Conservation (phyloP, 2,797 vertebrate genomes). For the Salmo trutta region DNA sequence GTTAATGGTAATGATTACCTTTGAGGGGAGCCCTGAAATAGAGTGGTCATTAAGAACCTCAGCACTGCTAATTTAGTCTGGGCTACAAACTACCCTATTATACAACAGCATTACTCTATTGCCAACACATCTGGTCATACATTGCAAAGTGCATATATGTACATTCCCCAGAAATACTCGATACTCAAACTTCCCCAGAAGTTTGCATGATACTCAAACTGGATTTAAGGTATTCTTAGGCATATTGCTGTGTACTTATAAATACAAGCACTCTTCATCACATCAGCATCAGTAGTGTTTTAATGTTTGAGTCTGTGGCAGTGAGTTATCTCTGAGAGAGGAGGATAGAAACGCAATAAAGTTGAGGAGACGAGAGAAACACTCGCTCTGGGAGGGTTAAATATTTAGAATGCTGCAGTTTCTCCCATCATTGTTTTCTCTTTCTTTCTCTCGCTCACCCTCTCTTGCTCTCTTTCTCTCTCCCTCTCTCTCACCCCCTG, state of each 20-base stretch:
- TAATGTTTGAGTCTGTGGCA: neutral
- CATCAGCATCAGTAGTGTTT: neutral
- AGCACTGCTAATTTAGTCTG: neutral
- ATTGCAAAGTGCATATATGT: too few species aligned
- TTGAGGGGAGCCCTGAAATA: neutral
- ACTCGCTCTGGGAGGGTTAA: constrained; percentile 40
- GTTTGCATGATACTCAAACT: too few species aligned
- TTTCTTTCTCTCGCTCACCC: neutral
- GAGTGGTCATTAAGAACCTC: neutral
- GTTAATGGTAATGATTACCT: neutral
- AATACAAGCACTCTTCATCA: neutral
- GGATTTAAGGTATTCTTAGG: too few species aligned
- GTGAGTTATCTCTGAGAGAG: neutral
- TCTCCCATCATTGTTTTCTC: constrained; percentile 18
- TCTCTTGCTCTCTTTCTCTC: neutral
- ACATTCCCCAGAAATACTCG: too few species aligned
- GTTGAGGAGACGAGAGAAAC: constrained; percentile 2
- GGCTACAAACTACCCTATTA: neutral
- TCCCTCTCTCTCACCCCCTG: neutral
- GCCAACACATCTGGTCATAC: too few species aligned
- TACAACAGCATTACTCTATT: too few species aligned
- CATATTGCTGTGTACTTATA: neutral
- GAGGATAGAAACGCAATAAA: neutral
- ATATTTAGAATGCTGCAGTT: constrained; percentile 61
- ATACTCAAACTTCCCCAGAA: too few species aligned